Conservation (phyloP, 2,888 invertebrate species). For the Nyleta sp. region DNA sequence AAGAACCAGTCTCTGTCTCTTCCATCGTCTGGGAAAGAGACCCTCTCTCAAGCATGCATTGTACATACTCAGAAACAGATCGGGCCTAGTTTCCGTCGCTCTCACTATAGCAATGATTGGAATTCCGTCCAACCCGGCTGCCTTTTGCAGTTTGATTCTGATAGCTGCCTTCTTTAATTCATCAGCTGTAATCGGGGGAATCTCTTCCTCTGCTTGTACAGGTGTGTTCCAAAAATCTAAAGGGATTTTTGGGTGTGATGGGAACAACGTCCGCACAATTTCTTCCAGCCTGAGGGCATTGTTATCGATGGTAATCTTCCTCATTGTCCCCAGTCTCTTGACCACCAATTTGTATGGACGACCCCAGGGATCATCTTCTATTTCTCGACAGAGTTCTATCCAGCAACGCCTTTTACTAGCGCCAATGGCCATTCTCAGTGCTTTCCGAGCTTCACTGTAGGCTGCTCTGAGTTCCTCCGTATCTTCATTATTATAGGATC, state of each 20-base stretch:
- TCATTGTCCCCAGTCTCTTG: background rate
- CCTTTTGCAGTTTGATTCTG: constrained; percentile 58
- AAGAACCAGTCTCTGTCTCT: background rate
- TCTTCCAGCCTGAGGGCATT: background rate
- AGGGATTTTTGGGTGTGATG: background rate
- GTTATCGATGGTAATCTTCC: background rate
- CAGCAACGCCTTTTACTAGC: background rate
- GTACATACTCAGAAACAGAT: constrained; percentile 16
- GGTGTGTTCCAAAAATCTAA: background rate
- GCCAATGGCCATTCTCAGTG: background rate
- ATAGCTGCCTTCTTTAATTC: constrained; percentile 53
- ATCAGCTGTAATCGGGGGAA: constrained; percentile 25
- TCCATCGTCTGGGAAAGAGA: constrained; percentile 28
- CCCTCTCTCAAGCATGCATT: constrained; percentile 42
- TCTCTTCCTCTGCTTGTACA: background rate
- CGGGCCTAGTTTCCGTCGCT: background rate
- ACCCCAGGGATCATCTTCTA: background rate
- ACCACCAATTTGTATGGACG: background rate
- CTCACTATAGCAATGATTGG: constrained; percentile 48
- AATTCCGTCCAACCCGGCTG: constrained; percentile 65
- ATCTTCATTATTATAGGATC: background rate
- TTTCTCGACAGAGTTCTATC: background rate
- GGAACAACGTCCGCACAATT: background rate
- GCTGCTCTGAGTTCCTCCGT: background rate
- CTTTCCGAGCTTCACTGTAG: background rate